phyloP scores from a whole-genome alignment of 2,797 vertebrate species.

The Neosalanx taihuensis region DNA sequence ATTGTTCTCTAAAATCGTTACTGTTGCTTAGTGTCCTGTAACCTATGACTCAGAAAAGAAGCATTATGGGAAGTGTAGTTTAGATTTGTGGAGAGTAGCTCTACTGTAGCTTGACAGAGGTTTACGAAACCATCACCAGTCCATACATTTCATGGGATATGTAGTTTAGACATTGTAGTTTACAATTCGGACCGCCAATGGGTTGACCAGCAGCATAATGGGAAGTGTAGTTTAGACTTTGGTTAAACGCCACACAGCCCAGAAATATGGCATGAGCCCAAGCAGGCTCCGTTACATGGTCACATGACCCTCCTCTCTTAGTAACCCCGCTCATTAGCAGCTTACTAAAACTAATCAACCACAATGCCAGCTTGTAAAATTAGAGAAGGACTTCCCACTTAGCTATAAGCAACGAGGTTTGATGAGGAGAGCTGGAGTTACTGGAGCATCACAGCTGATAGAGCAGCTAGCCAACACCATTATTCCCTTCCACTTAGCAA shows the following conservation, averaged over 20 bases:
- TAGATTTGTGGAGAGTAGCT: no score
- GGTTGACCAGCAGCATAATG: background rate
- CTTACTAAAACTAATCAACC: conserved; percentile 10
- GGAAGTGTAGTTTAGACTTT: background rate
- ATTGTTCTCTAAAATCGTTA: background rate
- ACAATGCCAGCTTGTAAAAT: conserved; percentile 50
- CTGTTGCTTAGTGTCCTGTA: background rate
- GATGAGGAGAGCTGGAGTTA: conserved; percentile 39
- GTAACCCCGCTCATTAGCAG: background rate
- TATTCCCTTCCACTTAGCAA: conserved; percentile 44
- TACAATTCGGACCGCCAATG: no score
- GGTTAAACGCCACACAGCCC: background rate
- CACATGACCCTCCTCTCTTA: background rate
- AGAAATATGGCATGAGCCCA: no score
- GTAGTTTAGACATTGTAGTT: no score
- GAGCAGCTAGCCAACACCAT: conserved; percentile 5
- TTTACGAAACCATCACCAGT: no score
- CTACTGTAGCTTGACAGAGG: no score
- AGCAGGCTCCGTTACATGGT: background rate
- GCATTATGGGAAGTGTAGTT: background rate
- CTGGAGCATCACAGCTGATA: conserved; percentile 20
- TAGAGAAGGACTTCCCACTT: conserved; percentile 49
- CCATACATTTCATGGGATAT: no score
- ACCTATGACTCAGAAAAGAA: background rate
- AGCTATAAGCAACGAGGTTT: conserved; percentile 57